Evolutionary conservation across 2,888 invertebrate species (phyloP).

Genomic region (Stomorhina lunata): DNA sequence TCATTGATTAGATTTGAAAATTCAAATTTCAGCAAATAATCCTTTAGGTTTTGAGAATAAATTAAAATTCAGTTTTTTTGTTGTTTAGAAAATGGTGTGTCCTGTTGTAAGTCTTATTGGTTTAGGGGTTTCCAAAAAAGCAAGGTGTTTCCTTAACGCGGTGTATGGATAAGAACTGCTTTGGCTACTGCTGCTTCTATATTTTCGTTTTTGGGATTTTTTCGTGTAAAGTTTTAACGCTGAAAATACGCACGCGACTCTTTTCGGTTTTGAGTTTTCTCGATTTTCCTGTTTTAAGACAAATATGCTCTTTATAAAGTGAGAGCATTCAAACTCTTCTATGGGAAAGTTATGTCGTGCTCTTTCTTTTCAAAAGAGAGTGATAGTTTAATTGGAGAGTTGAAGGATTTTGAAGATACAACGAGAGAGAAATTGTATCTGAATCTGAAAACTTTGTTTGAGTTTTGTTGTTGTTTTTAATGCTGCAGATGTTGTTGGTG

Average conservation of each 20-base stretch:
- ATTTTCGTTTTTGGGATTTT: conserved; percentile 1
- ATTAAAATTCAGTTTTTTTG: too few relatives aligned
- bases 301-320: conserved; percentile 20
- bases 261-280: conserved; percentile 20
- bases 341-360: conserved; percentile 23
- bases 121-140: conserved; percentile 52
- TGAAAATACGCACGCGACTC: conserved; percentile 64
- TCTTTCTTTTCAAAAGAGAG: background rate
- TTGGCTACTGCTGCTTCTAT: background rate
- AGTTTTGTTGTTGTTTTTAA: conserved; percentile 24
- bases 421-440: background rate
- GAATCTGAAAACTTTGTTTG: conserved; percentile 42
- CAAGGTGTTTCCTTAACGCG: conserved; percentile 62
- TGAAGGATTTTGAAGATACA: background rate
- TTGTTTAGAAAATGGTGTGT: too few relatives aligned
- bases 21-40: too few relatives aligned
- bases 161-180: conserved; percentile 44
- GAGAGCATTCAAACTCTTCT: background rate
- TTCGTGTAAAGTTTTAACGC: conserved; percentile 45
- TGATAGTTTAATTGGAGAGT: background rate
- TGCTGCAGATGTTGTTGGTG: too few relatives aligned
- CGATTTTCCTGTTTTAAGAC: conserved; percentile 3
- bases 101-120: background rate
- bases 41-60: too few relatives aligned
- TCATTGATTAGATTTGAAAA: too few relatives aligned